A percentile compares a stretch with the other conserved stretches of the same genome.
These are phyloP conservation scores for Gonocerus acuteangulatus DNA, from an alignment of 2,888 invertebrate species.

Conservation along the genomic window DNA sequence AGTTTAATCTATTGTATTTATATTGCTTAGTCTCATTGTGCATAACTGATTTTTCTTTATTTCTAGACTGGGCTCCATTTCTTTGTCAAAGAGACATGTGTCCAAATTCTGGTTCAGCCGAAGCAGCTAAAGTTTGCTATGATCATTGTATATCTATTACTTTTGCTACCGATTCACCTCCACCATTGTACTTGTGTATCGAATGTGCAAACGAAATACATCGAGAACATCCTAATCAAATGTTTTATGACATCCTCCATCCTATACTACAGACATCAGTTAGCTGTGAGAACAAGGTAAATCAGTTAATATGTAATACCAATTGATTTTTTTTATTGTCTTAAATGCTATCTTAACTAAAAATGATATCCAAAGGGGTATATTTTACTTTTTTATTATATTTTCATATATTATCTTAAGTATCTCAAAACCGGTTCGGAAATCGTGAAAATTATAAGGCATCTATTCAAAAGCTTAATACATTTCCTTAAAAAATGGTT, in stretches of 20 bases:
- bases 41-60: conserved; percentile 24
- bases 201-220: conserved; percentile 92
- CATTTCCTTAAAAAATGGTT: too few relatives aligned
- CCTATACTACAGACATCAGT: conserved; percentile 92
- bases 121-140: conserved; percentile 87
- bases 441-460: too few relatives aligned
- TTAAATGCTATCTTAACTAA: too few relatives aligned
- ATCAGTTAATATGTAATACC: too few relatives aligned
- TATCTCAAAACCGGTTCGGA: too few relatives aligned
- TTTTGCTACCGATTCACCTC: conserved; percentile 78
- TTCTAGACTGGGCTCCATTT: conserved; percentile 66
- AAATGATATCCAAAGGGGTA: too few relatives aligned
- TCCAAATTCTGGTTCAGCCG: conserved; percentile 75
- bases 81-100: conserved; percentile 88
- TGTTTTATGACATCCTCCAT: conserved; percentile 78
- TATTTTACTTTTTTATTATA: too few relatives aligned
- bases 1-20: neutral
- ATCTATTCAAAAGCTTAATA: too few relatives aligned
- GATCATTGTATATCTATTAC: conserved; percentile 86
- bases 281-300: conserved; percentile 89
- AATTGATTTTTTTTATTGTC: too few relatives aligned
- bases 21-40: too few relatives aligned
- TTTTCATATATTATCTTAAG: too few relatives aligned
- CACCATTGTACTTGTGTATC: conserved; percentile 90
- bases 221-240: conserved; percentile 74